phyloP scores from a whole-genome alignment of 2,888 invertebrate species.

The Caenorhabditis becei region DNA sequence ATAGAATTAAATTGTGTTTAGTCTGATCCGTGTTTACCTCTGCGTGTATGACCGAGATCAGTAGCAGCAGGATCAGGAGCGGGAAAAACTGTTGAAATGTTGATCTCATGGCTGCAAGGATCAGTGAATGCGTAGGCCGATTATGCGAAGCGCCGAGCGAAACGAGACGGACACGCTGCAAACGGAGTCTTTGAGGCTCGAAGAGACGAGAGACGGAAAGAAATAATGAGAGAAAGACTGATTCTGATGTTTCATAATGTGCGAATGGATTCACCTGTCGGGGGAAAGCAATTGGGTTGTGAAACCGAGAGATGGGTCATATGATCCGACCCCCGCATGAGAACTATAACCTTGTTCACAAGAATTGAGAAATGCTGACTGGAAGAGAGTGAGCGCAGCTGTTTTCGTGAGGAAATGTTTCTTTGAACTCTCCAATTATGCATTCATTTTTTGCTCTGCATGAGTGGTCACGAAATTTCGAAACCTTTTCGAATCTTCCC shows the following conservation, averaged over 20 bases:
- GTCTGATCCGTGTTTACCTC: slow-evolving; percentile 19
- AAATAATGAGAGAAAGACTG: not conserved
- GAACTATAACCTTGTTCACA: no score
- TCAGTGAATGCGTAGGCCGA: slow-evolving; percentile 50
- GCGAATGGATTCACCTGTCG: not conserved
- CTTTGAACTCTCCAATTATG: no score
- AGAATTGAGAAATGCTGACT: no score
- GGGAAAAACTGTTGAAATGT: slow-evolving; percentile 21
- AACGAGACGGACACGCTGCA: slow-evolving; percentile 10
- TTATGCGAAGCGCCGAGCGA: slow-evolving; percentile 27
- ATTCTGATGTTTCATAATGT: no score
- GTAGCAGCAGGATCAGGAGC: slow-evolving; percentile 34
- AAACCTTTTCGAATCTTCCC: no score
- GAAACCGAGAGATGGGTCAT: no score
- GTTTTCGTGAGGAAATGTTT: no score
- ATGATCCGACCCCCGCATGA: no score
- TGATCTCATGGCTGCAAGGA: slow-evolving; percentile 34
- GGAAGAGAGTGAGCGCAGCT: no score
- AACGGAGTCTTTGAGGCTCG: slow-evolving; percentile 1
- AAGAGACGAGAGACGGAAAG: not conserved
- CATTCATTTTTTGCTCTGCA: no score
- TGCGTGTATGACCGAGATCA: slow-evolving; percentile 40
- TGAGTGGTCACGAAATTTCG: no score
- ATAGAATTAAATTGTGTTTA: not conserved
- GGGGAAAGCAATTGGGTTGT: no score